Percentiles rank a stretch among this genome's conserved stretches.
phyloP scores from a whole-genome alignment of 2,888 invertebrate species.

The Spicauda simplicius region DNA sequence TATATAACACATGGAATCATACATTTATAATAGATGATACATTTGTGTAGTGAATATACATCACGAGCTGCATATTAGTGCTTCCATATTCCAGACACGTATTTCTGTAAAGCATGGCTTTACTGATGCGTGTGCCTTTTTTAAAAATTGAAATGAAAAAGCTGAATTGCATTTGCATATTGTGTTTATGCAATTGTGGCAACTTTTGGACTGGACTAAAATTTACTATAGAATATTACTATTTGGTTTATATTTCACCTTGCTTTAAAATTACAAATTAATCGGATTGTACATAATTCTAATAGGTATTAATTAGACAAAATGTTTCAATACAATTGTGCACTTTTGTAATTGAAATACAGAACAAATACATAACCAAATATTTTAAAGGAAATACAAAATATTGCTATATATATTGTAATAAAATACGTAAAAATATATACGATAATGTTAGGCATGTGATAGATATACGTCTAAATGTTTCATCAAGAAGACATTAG shows the following conservation, averaged over 20 bases:
- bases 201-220: neutral
- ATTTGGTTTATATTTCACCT: neutral
- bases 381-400: too few species aligned
- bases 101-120: neutral
- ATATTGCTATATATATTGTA: too few species aligned
- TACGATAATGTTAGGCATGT: neutral
- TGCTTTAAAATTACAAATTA: neutral
- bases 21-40: neutral
- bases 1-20: too few species aligned
- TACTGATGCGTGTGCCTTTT: neutral
- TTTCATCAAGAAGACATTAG: constrained; percentile 50
- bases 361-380: too few species aligned
- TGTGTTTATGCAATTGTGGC: neutral
- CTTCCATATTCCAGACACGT: neutral
- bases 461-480: constrained; percentile 12
- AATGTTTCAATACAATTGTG: too few species aligned
- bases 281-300: neutral
- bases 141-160: neutral
- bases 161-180: neutral
- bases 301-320: too few species aligned
- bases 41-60: neutral
- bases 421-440: too few species aligned
- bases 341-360: too few species aligned
- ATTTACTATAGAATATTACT: neutral
- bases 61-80: constrained; percentile 10